Base-by-base conservation (phyloP, 2,888 invertebrate genomes). In the Sinodicranocentrus sp. region DNA sequence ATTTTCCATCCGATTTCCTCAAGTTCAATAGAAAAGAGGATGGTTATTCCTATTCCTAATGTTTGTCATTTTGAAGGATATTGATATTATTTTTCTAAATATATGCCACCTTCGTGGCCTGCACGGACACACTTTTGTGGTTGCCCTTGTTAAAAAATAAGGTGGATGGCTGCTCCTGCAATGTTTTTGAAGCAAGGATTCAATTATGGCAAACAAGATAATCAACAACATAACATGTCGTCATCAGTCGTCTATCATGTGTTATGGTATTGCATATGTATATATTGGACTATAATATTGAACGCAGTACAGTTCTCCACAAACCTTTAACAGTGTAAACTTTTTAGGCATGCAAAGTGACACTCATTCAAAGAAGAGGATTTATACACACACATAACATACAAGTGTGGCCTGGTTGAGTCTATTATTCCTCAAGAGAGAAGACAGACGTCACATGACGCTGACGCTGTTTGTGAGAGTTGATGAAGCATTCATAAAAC, bases 401-500 rank as follows among this genome's bases (percentile, higher is more conserved):
- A 48, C 48, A 48, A 61, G 23, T 57, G 57, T 25, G 57, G 57
- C 57, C 25, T 21, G 17, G 5, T 21, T 21, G 13, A 13, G 28
- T 5, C 61, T 61, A 26, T 26, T 61, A 17, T 61, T 61, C 28
- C 1, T 19, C 21, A 48, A 48, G 13, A 48, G 5, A 8, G 39
- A 8, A 39, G 48, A 25, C 13, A 52, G 68, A 68, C 68, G 68
- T 68, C 68, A 68, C 65, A 65, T 65, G 68, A 68, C 68, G 68
- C 68, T 68, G 68, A 28, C 61, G 61, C 61, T 61, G 17, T 57
- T n/a, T n/a, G n/a, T n/a, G n/a, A n/a, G 23, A 25, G 25, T 61
- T 61, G 61, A 61, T 28, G 26, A 26, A 26, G 61, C 61, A 61
- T 61, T 61, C 61, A 61, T 61, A 33, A 61, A 61, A 61, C 57